Evolutionary conservation across 2,888 invertebrate genomes (phyloP), one percentile per base, ranked within the genome.

Genomic region (Chironomus tentans): DNA sequence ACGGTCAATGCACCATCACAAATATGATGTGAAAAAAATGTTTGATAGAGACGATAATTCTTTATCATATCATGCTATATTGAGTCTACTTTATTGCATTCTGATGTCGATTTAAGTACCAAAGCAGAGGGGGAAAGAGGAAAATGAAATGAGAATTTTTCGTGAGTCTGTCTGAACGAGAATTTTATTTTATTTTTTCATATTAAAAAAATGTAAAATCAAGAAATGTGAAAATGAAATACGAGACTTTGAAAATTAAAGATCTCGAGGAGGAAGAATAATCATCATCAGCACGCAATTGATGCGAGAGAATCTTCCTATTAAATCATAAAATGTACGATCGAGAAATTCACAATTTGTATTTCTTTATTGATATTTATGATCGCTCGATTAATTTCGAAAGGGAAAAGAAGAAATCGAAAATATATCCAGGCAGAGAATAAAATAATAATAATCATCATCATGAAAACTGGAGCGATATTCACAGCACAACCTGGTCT

Each of bases 251-350:
- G 28, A 68, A 38, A 68, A 28, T 62, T 62, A 62, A 62, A 62
- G 62, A 62, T 21, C 10, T 62, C 4, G 1, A n/a, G 6, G 65
- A 18, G 13, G 65, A 65, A 68, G 13, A 38, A 46, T 68, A 18
- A 65, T 65, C 24, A 65, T 65, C 68, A 68, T 68, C 68, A 68
- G 68, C 38, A 68, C 68, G 68, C 68, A 18, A 68, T 68, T 68
- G 38, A 68, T 21, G 68, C 68, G 38, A 68, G 65, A 21, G 21
- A 68, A 15, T 21, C 15, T 22, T 28, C 6, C 15, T 68, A 15
- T 10, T 24, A 68, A 68, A 28, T 38, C 15, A 28, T 6, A 68
- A 15, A 1, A 28, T 5, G 5, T 28, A 28, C 28, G 6, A 28
- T 38, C 38, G 38, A 38, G 38, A 38, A 38, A 38, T 38, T 38